Percentiles rank a stretch among this genome's conserved stretches.
Evolutionary conservation across 2,888 invertebrate genomes (phyloP).

Genomic region (Notodonta dromedarius): DNA sequence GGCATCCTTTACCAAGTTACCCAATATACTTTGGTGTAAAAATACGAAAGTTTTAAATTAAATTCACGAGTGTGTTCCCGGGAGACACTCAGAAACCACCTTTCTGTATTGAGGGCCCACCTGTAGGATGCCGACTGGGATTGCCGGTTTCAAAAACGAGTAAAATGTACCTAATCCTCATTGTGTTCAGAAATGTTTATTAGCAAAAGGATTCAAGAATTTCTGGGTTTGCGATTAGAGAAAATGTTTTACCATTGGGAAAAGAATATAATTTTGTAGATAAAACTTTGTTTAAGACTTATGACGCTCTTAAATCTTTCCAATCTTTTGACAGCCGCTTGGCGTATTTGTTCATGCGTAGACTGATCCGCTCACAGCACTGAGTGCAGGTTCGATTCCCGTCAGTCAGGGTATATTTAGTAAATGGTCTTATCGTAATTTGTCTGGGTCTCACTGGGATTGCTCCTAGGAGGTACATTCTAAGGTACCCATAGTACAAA

Average conservation of each 20-base stretch:
- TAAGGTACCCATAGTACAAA: too few relatives aligned
- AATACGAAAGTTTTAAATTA: slow-evolving; percentile 65
- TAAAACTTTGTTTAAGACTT: neutral
- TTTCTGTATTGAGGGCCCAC: slow-evolving; percentile 49
- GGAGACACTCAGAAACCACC: slow-evolving; percentile 29
- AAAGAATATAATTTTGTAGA: neutral
- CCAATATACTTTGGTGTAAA: slow-evolving; percentile 48
- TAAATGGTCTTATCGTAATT: too few relatives aligned
- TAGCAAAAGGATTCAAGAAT: slow-evolving; percentile 13
- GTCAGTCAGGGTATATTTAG: too few relatives aligned
- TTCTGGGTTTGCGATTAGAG: neutral
- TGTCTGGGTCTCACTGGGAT: too few relatives aligned
- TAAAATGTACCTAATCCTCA: slow-evolving; percentile 24
- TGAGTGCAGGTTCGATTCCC: too few relatives aligned
- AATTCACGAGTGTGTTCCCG: slow-evolving; percentile 49
- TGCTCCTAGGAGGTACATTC: too few relatives aligned
- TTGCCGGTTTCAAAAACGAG: slow-evolving; percentile 22
- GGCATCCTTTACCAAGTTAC: slow-evolving; percentile 37
- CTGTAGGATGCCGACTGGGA: slow-evolving; percentile 40
- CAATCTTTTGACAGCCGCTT: too few relatives aligned
- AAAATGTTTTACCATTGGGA: neutral
- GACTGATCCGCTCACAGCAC: too few relatives aligned
- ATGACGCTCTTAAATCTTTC: too few relatives aligned
- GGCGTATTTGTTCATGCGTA: too few relatives aligned
- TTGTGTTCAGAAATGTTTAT: slow-evolving; percentile 20